Percentiles rank a stretch among this genome's conserved stretches.
Conservation (phyloP, 1,140 invertebrate genomes). For the Andrena cerasifolii region DNA sequence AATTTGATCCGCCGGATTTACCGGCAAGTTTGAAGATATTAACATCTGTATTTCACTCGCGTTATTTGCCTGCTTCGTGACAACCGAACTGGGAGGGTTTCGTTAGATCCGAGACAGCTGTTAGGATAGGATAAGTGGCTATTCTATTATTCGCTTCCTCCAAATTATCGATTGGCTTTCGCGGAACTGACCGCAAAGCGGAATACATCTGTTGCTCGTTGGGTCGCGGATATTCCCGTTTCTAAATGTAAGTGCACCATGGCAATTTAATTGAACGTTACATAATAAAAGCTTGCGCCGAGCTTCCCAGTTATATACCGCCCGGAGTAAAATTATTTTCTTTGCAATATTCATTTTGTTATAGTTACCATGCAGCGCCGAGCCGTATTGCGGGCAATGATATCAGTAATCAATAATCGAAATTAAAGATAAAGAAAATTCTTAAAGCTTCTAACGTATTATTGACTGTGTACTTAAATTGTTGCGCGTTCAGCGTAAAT, state of each 20-base stretch:
- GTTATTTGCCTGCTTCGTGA: not conserved
- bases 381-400: slow-evolving; percentile 15
- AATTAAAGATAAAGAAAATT: slow-evolving; percentile 23
- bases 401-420: slow-evolving; percentile 46
- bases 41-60: slow-evolving; percentile 9
- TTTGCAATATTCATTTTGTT: slow-evolving; percentile 4
- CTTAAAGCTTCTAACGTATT: slow-evolving; percentile 7
- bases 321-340: not conserved
- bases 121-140: not conserved
- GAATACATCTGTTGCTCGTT: slow-evolving; percentile 40
- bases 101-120: not conserved
- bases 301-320: not conserved
- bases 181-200: slow-evolving; percentile 29
- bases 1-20: slow-evolving; percentile 52
- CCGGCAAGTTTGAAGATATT: slow-evolving; percentile 56
- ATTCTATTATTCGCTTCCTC: slow-evolving; percentile 27
- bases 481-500: not conserved
- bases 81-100: not conserved
- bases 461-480: not conserved
- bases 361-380: slow-evolving; percentile 1
- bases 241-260: slow-evolving; percentile 67
- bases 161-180: slow-evolving; percentile 54
- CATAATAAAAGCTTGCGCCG: not conserved
- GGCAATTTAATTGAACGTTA: slow-evolving; percentile 25
- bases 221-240: slow-evolving; percentile 22